Base-by-base conservation (phyloP, 2,888 invertebrate species). In the Chalcosyrphus nemorum region DNA sequence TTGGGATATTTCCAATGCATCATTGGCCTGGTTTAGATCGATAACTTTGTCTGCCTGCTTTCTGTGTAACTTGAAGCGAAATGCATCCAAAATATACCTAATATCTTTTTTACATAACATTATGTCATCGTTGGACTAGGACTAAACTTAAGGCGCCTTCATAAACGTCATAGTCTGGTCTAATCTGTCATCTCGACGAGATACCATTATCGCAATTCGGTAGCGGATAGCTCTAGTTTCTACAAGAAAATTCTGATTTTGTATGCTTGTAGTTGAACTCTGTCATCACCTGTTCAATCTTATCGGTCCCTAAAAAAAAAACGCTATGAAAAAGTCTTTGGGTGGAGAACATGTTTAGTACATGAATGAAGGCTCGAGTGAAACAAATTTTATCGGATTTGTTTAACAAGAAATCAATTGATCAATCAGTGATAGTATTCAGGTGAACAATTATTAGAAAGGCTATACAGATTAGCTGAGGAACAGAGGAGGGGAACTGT, bases 331-430 rank as follows among this genome's bases (percentile, higher is more conserved):
- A 52, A 52, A 15, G 29, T 29, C 4, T 27, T 6, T 29, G 13
- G 27, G 7, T 27, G 13, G 52, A 29, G 15, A 61, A 29, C 43
- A 29, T 5, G 9, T 50, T 47, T 50, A 21, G 11, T 21, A 50
- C 35, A 35, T 32, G 21, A 35, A 35, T 13, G 47, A 7, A n/a
- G n/a, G 27, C 13, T 27, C 11, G 17, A 29, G 43, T 61, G 43
- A 32, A 61, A 61, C 29, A 29, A 4, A 24, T 57, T 47, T 70
- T 71, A 61, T 71, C 71, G 38, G 41, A 41, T 47, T 71, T 61
- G 59, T 71, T 71, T 15, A 41, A 61, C 71, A 71, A 61, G 59
- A 50, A 71, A 52, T 71, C 59, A 61, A 19, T 50, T 50, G 50
- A 59, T 71, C 71, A 45, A 71, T 38, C 57, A 27, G 59, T 61